phyloP scores from a whole-genome alignment of 2,113 vertebrate species.

The Lates calcarifer region DNA sequence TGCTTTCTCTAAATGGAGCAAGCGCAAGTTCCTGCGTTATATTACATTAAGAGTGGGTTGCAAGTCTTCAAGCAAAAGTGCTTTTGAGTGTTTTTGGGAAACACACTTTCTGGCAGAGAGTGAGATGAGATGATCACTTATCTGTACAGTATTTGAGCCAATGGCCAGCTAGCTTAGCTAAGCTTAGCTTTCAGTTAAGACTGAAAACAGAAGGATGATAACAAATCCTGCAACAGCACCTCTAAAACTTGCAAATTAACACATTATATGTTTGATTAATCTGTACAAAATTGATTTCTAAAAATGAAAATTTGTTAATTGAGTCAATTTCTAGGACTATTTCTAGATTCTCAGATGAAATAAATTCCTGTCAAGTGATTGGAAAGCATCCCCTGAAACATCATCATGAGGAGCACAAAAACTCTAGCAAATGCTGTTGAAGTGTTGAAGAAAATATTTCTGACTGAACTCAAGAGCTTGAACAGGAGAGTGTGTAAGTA shows the following conservation, averaged over 20 bases:
- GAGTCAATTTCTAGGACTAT: neutral
- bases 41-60: neutral
- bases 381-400: no score
- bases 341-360: neutral
- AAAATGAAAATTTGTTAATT: neutral
- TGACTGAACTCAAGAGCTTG: neutral
- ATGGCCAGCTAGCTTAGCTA: neutral
- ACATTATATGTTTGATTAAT: neutral
- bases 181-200: neutral
- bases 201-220: neutral
- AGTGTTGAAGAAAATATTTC: constrained; percentile 7
- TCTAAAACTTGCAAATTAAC: neutral
- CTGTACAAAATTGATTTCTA: neutral
- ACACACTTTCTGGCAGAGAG: neutral
- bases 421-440: neutral
- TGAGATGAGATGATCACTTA: neutral
- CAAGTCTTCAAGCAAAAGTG: neutral
- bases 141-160: neutral
- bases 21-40: neutral
- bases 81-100: neutral
- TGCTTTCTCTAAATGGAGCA: neutral
- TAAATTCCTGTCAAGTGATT: neutral
- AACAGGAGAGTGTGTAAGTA: neutral
- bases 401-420: neutral
- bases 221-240: neutral